Conservation (phyloP, 2,113 vertebrate species). For the Gnathonemus longibarbis region DNA sequence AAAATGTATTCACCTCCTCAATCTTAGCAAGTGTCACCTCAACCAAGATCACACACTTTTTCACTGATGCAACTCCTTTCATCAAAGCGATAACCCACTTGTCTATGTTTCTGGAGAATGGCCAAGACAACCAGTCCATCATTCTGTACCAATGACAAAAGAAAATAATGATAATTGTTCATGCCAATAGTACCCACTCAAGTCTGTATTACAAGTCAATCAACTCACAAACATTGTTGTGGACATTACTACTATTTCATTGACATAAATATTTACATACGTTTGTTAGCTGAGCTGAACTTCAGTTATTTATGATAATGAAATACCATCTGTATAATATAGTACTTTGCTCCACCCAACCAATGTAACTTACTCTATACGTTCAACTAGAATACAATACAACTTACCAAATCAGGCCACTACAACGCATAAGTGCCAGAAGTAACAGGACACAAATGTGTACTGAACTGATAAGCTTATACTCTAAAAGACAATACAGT, state of each 20-base stretch:
- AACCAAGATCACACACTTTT: conserved; percentile 72
- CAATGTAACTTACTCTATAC: neutral
- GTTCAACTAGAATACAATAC: neutral
- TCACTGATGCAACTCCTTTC: conserved; percentile 71
- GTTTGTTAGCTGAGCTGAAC: neutral
- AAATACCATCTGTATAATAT: neutral
- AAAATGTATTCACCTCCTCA: conserved; percentile 59
- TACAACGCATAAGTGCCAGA: neutral
- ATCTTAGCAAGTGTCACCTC: conserved; percentile 68
- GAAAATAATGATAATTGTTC: neutral
- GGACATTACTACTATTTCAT: neutral
- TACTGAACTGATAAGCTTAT: neutral
- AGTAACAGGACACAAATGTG: neutral
- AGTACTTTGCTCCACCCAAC: neutral
- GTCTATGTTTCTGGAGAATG: conserved; percentile 72
- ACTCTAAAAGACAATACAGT: neutral
- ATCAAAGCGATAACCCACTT: conserved; percentile 73
- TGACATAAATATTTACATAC: neutral
- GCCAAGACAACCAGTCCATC: conserved; percentile 81
- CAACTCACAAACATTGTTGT: neutral
- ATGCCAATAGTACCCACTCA: neutral
- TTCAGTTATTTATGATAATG: neutral
- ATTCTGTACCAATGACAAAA: conserved; percentile 59
- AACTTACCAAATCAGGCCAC: neutral
- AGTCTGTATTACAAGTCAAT: neutral